Evolutionary conservation across 2,113 vertebrate genomes (phyloP).

Genomic region (Rhabdomys dilectus): DNA sequence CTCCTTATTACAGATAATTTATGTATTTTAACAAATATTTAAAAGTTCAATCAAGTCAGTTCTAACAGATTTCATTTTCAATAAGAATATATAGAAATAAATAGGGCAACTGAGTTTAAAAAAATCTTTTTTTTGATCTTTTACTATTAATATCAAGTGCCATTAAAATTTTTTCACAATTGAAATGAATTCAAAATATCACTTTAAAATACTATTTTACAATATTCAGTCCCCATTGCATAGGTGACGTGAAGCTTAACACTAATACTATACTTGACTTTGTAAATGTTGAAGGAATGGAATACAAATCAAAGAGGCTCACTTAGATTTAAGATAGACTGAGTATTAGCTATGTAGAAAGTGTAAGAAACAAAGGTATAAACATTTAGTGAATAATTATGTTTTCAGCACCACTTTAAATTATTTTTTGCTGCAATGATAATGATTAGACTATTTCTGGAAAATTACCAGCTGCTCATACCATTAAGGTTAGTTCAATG

Average conservation of each 20-base stretch:
- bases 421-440: slow-evolving; percentile 71
- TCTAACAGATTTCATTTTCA: not conserved
- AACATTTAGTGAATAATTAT: not conserved
- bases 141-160: not conserved
- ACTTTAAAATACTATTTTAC: not conserved
- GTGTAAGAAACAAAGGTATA: not conserved
- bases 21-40: no score
- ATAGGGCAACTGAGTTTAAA: not conserved
- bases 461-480: slow-evolving; percentile 78
- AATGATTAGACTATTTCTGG: slow-evolving; percentile 77
- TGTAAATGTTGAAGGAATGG: not conserved
- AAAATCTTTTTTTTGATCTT: not conserved
- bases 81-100: not conserved
- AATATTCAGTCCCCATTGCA: not conserved
- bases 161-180: not conserved
- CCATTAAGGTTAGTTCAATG: slow-evolving; percentile 77
- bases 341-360: not conserved
- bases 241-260: not conserved
- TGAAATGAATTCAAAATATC: not conserved
- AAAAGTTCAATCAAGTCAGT: no score
- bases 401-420: slow-evolving; percentile 70
- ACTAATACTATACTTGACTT: not conserved
- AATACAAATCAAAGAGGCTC: not conserved
- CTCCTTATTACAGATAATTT: not conserved
- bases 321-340: not conserved